Percentiles rank a stretch among this genome's conserved stretches.
phyloP scores from a whole-genome alignment of 2,797 vertebrate genomes.

The Eospalax fontanierii region DNA sequence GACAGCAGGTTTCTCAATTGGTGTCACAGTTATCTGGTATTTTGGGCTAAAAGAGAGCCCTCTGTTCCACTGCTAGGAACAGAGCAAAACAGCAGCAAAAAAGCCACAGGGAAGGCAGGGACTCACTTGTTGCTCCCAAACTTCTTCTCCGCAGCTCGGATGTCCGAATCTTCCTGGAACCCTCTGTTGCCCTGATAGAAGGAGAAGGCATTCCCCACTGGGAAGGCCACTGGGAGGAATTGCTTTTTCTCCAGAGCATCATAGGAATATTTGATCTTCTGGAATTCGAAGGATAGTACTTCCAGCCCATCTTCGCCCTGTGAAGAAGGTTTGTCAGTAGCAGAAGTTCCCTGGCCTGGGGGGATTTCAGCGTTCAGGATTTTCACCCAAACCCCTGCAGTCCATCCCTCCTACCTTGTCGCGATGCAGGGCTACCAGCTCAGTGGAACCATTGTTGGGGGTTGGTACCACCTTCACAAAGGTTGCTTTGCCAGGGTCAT shows the following conservation, averaged over 20 bases:
- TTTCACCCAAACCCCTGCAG: not conserved
- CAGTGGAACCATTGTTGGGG: slow-evolving; percentile 97
- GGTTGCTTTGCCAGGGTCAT: slow-evolving; percentile 93
- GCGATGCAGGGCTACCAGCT: slow-evolving; percentile 95
- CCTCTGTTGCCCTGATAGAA: slow-evolving; percentile 95
- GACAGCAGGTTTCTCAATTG: not conserved
- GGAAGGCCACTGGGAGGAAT: slow-evolving; percentile 95
- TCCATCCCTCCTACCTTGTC: slow-evolving; percentile 94
- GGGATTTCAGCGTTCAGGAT: too few species aligned
- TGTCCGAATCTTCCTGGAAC: slow-evolving; percentile 95
- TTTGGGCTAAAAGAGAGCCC: not conserved
- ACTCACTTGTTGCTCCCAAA: slow-evolving; percentile 94
- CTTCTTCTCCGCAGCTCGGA: slow-evolving; percentile 94
- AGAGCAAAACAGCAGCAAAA: not conserved
- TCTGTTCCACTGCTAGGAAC: not conserved
- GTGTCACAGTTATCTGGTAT: not conserved
- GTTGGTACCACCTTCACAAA: slow-evolving; percentile 97
- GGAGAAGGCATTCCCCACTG: slow-evolving; percentile 91
- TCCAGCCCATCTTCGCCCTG: slow-evolving; percentile 93
- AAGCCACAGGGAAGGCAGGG: not conserved
- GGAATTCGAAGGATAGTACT: slow-evolving; percentile 96
- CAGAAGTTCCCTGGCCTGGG: accelerated
- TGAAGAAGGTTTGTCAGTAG: not conserved
- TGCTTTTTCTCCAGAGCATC: slow-evolving; percentile 92
- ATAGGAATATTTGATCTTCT: slow-evolving; percentile 96